Evolutionary conservation across 2,888 invertebrate species (phyloP), one percentile per base, ranked within the genome.

Genomic region (Sminthurinus aureus): DNA sequence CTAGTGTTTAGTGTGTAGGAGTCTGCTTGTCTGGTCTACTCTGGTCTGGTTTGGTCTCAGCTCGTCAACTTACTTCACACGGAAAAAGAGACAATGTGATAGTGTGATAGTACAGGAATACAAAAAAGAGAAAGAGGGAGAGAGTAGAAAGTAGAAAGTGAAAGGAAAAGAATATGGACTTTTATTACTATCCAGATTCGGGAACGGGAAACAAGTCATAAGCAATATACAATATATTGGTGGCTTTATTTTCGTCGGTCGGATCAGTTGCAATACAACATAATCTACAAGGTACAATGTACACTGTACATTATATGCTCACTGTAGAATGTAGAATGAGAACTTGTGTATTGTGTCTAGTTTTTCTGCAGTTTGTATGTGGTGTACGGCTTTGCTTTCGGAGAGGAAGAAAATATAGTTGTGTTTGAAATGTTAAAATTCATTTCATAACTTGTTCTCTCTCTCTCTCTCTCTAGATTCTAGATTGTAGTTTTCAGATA

Each of bases 101-200:
- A 38, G 6, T 38, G 6, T 38, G 38, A 38, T 38, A 38, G 1
- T 38, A 67, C 20, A n/a, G 1, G 0, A 67, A 20, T n/a, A 67
- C 2, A 18, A 9, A n/a, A n/a, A 64, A 64, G n/a, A n/a, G 67
- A 67, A 67, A n/a, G 67, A 67, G 67, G 67, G 67, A 67, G 67
- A 12, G 64, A 9, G 64, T 18, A n/a, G n/a, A n/a, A n/a, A n/a
- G n/a, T n/a, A 67, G 67, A 12, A 9, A 9, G 64, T 18, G 9
- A 64, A n/a, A 64, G 13, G 64, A 64, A 22, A 67, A 20, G 67
- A 22, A 67, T 67, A 67, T 67, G 67, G 67, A 67, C 67, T 20
- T 38, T 38, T 38, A 38, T 38, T 38, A 38, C 6, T 38, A 38
- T 38, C 38, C 38, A 38, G 38, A 38, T 38, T 38, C 38, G 38